These are phyloP conservation scores for Trididemnum miniatum DNA, from an alignment of 23 tunicate species.

Conservation along the genomic window DNA sequence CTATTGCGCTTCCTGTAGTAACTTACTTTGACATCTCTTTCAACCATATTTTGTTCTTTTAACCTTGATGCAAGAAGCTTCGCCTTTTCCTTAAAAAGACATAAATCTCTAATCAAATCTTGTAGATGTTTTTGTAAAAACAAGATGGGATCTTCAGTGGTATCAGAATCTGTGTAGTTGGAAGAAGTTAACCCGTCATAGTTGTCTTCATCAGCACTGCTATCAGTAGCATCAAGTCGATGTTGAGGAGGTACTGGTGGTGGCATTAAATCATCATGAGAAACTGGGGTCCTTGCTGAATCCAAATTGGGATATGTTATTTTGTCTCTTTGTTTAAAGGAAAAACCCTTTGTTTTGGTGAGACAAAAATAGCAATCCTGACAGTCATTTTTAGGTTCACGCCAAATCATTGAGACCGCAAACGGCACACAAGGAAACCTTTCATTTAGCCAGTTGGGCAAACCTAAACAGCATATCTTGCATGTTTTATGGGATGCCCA, in stretches of 20 bases:
- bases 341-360: constrained; percentile 34
- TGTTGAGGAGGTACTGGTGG: constrained; percentile 20
- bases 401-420: constrained; percentile 42
- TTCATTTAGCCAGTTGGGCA: constrained; percentile 42
- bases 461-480: constrained; percentile 9
- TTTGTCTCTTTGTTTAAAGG: constrained; percentile 15
- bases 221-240: not conserved
- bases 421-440: constrained; percentile 7
- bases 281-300: constrained; percentile 16
- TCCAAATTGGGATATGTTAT: constrained; percentile 20
- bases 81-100: too few relatives aligned
- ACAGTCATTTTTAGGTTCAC: constrained; percentile 32
- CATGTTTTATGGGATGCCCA: constrained; percentile 37
- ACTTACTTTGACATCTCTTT: constrained; percentile 20
- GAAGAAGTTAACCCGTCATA: not conserved
- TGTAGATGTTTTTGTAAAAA: constrained; percentile 20
- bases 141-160: constrained; percentile 1
- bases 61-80: too few relatives aligned
- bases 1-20: constrained; percentile 15
- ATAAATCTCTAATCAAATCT: constrained; percentile 13
- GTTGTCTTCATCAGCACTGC: constrained; percentile 22
- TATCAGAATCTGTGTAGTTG: not conserved
- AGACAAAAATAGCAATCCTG: constrained; percentile 42
- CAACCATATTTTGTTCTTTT: constrained; percentile 21
- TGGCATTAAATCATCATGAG: constrained; percentile 23